phyloP scores from a whole-genome alignment of 2,113 vertebrate genomes.

The Castor canadensis region DNA sequence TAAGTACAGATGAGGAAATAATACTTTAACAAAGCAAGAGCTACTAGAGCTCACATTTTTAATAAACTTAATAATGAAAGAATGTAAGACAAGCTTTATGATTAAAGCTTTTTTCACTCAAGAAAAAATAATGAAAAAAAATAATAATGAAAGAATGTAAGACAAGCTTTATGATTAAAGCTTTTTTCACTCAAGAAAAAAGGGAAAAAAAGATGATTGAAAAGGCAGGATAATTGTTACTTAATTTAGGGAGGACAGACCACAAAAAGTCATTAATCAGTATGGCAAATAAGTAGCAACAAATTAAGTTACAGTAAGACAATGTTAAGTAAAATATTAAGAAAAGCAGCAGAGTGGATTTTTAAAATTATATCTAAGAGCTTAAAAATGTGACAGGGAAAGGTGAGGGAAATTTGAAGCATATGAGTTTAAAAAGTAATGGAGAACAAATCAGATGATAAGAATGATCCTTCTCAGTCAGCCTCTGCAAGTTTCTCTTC shows the following conservation, averaged over 20 bases:
- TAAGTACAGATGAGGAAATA: background rate
- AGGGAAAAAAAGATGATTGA: background rate
- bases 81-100: background rate
- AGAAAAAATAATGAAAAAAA: too few relatives aligned
- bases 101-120: background rate
- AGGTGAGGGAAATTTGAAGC: background rate
- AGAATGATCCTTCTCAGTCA: background rate
- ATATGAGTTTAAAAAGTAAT: background rate
- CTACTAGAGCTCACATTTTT: background rate
- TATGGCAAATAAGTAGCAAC: background rate
- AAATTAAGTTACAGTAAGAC: background rate
- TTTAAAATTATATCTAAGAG: background rate
- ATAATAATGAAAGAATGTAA: background rate
- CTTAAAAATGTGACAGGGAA: background rate
- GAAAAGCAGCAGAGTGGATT: background rate
- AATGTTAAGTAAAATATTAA: conserved; percentile 44
- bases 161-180: background rate
- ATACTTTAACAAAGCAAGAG: background rate
- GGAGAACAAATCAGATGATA: background rate
- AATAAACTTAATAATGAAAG: background rate
- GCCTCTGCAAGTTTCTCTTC: background rate
- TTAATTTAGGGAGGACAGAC: background rate
- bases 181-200: background rate
- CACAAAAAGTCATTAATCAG: background rate
- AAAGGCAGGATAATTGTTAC: background rate